Percentiles rank a stretch among this genome's conserved stretches.
These are phyloP conservation scores for Marisa cornuarietis DNA, from an alignment of 1,140 invertebrate genomes.

Conservation along the genomic window DNA sequence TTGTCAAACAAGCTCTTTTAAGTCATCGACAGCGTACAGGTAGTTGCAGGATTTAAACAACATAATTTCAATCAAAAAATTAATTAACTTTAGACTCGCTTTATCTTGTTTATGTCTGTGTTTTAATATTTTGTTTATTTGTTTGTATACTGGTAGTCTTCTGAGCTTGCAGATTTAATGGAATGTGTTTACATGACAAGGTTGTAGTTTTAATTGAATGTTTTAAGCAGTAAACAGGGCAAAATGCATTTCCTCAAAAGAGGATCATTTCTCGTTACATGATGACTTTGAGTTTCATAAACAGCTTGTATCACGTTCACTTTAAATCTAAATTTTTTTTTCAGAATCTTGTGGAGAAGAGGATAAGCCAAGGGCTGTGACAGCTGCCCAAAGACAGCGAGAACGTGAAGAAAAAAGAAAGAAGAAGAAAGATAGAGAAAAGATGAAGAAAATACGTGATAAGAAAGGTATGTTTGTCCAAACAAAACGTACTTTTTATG, in stretches of 20 bases:
- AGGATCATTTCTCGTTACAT: too few relatives aligned
- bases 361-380: conserved; percentile 50
- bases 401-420: conserved; percentile 62
- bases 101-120: neutral
- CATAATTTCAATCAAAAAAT: neutral
- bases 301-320: too few relatives aligned
- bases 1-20: conserved; percentile 57
- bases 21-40: conserved; percentile 51
- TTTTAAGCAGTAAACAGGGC: too few relatives aligned
- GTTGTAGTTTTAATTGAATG: too few relatives aligned
- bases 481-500: too few relatives aligned
- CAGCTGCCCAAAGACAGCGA: conserved; percentile 59
- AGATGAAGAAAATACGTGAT: conserved; percentile 55
- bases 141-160: neutral
- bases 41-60: conserved; percentile 15
- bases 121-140: neutral
- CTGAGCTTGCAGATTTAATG: too few relatives aligned
- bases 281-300: too few relatives aligned
- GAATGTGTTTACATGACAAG: too few relatives aligned
- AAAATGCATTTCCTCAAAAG: too few relatives aligned
- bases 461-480: conserved; percentile 44
- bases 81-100: neutral
- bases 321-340: conserved; percentile 10
- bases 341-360: conserved; percentile 49
- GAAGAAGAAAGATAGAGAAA: conserved; percentile 59